These are phyloP conservation scores for Druceiella hillmani DNA, from an alignment of 2,888 invertebrate species.

Conservation along the genomic window DNA sequence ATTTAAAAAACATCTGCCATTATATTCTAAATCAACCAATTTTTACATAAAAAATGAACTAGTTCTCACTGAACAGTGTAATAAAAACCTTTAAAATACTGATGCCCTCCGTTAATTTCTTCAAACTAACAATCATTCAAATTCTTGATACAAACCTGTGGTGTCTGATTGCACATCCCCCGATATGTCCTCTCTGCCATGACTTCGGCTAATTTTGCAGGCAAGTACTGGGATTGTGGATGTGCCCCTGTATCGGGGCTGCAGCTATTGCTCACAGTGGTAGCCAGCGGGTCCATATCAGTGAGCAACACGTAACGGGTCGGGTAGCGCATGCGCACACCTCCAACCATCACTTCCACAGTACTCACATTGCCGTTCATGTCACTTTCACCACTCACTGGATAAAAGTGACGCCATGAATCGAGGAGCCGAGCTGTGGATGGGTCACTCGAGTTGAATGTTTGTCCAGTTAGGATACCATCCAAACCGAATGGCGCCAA, in stretches of 20 bases:
- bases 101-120: too few species aligned
- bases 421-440: slow-evolving; percentile 74
- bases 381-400: slow-evolving; percentile 58
- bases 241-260: too few species aligned
- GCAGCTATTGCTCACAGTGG: slow-evolving; percentile 32
- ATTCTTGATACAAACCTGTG: too few species aligned
- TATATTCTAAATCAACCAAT: too few species aligned
- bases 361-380: not conserved
- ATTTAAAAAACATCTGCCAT: too few species aligned
- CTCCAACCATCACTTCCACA: slow-evolving; percentile 74
- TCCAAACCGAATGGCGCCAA: slow-evolving; percentile 93
- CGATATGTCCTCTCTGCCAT: slow-evolving; percentile 23
- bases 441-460: slow-evolving; percentile 64
- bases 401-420: slow-evolving; percentile 95
- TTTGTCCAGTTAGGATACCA: slow-evolving; percentile 84
- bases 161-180: too few species aligned
- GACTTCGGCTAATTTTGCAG: slow-evolving; percentile 21
- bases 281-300: slow-evolving; percentile 68
- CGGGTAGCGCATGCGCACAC: slow-evolving; percentile 93
- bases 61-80: too few species aligned
- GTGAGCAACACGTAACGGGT: slow-evolving; percentile 90
- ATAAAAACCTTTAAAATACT: too few species aligned
- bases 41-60: too few species aligned
- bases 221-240: slow-evolving; percentile 26
- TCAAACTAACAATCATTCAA: too few species aligned